Conservation (phyloP, 2,113 vertebrate species). For the Lagopus muta region DNA sequence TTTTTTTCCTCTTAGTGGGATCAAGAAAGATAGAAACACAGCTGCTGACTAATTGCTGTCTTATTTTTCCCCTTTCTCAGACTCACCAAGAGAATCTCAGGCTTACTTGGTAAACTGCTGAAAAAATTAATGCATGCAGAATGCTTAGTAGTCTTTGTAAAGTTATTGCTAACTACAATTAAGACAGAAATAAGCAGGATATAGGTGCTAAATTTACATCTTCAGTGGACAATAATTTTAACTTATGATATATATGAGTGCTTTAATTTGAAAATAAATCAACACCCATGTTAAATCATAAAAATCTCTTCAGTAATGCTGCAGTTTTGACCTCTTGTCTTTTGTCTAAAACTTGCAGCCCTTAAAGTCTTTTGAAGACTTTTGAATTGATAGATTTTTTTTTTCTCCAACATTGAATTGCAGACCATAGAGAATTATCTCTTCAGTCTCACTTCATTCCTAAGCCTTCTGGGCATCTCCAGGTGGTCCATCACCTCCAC, state of each 20-base stretch:
- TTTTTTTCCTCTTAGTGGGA: not conserved
- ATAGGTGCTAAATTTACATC: not conserved
- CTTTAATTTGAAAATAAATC: not conserved
- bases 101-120: not conserved
- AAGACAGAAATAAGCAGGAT: not conserved
- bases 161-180: not conserved
- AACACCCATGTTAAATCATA: not conserved
- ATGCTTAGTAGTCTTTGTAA: not conserved
- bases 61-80: not conserved
- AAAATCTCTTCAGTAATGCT: not conserved
- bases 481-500: not conserved
- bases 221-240: not conserved
- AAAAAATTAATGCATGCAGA: not conserved
- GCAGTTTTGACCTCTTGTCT: not conserved
- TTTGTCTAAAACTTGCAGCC: not conserved
- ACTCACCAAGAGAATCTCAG: not conserved
- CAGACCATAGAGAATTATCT: not conserved
- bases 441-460: not conserved
- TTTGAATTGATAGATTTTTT: not conserved
- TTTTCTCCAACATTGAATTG: not conserved
- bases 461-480: not conserved
- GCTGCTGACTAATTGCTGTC: not conserved
- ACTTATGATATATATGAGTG: not conserved
- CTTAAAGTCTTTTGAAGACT: not conserved
- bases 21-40: not conserved